Conservation (phyloP, 2,797 vertebrate species). For the Pipistrellus pipistrellus region DNA sequence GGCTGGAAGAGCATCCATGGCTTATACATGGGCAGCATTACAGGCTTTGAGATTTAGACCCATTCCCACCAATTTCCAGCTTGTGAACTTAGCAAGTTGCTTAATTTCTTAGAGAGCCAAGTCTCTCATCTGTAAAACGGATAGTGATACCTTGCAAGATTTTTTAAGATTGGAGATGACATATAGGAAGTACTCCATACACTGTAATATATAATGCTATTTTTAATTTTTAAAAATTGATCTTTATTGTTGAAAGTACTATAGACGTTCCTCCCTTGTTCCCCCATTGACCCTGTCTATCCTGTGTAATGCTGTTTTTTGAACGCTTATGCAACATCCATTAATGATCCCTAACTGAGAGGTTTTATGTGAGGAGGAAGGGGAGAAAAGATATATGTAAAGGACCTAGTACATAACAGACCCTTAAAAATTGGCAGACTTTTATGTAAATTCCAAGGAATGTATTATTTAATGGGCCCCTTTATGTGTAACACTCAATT, state of each 20-base stretch:
- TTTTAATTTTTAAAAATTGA: no score
- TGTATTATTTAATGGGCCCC: constrained; percentile 11
- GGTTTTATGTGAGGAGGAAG: constrained; percentile 52
- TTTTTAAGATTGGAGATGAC: constrained; percentile 41
- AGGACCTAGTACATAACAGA: constrained; percentile 11
- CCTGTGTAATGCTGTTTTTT: background rate
- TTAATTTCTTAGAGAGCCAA: background rate
- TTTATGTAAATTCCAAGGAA: constrained; percentile 48
- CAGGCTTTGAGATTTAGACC: background rate
- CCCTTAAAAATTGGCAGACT: constrained; percentile 39
- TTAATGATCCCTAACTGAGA: constrained; percentile 19
- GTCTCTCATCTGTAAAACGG: background rate
- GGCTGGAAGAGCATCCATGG: background rate
- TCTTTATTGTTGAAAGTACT: no score
- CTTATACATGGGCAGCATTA: background rate
- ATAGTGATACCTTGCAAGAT: background rate
- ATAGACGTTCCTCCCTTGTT: no score
- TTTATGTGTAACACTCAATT: constrained; percentile 30
- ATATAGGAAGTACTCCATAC: background rate
- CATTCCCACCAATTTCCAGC: background rate
- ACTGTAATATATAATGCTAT: background rate
- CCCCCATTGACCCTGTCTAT: no score
- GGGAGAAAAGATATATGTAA: background rate
- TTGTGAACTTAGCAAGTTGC: background rate
- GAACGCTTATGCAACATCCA: background rate